Conservation (phyloP, 2,113 vertebrate species). For the Prunella fulvescens region DNA sequence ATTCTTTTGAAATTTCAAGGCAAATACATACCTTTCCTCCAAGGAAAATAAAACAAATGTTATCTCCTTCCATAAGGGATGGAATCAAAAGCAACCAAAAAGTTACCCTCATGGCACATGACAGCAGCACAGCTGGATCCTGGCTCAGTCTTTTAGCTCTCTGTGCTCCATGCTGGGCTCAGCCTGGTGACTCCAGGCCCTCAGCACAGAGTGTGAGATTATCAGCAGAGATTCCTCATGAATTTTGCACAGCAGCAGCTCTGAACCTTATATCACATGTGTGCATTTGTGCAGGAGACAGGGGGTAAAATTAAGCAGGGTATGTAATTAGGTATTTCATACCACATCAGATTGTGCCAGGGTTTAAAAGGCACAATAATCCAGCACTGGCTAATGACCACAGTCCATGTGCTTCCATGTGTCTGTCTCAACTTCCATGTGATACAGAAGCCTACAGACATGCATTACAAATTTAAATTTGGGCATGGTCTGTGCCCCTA, state of each 20-base stretch:
- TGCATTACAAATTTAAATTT: neutral
- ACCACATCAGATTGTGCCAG: neutral
- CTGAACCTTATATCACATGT: neutral
- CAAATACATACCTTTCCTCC: neutral
- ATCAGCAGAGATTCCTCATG: neutral
- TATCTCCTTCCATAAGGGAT: neutral
- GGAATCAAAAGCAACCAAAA: neutral
- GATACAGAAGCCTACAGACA: neutral
- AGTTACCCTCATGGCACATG: neutral
- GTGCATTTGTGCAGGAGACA: neutral
- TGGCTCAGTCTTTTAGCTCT: neutral
- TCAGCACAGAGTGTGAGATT: neutral
- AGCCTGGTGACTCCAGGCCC: neutral
- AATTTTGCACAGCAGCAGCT: neutral
- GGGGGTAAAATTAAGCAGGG: neutral
- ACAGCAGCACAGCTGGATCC: neutral
- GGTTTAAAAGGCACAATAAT: neutral
- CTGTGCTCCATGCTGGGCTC: rapidly evolving
- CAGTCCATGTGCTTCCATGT: neutral
- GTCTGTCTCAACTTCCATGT: neutral
- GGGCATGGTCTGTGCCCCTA: neutral
- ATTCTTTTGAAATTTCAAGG: neutral
- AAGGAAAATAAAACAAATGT: slow-evolving; percentile 15
- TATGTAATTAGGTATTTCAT: neutral
- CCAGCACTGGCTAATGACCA: neutral